These are phyloP conservation scores for Tricholauxania praeusta DNA, from an alignment of 2,888 invertebrate species.

Conservation along the genomic window DNA sequence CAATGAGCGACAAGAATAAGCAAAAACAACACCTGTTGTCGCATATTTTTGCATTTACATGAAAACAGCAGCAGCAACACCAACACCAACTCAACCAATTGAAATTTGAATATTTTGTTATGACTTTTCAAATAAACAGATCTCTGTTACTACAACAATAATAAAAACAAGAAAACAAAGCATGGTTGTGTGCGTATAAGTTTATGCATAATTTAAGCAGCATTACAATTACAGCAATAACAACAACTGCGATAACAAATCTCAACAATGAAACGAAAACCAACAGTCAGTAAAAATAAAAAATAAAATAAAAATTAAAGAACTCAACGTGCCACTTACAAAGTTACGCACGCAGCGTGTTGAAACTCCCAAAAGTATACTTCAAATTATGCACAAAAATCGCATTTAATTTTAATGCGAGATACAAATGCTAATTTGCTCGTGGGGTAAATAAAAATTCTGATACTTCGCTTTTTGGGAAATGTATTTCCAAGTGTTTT, in stretches of 20 bases:
- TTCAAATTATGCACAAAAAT: conserved; percentile 29
- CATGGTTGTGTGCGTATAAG: neutral
- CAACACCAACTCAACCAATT: neutral
- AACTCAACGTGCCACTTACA: too few relatives aligned
- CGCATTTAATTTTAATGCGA: conserved; percentile 21
- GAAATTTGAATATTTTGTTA: too few relatives aligned
- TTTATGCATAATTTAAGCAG: conserved; percentile 6
- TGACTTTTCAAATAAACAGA: too few relatives aligned
- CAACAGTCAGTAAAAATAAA: neutral
- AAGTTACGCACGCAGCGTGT: neutral
- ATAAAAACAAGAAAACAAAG: neutral
- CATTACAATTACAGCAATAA: neutral
- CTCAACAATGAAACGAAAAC: too few relatives aligned
- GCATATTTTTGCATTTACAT: neutral
- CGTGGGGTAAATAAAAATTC: neutral
- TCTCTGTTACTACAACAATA: neutral
- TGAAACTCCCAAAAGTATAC: neutral
- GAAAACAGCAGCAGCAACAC: neutral
- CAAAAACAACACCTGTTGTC: too few relatives aligned
- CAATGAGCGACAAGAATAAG: too few relatives aligned
- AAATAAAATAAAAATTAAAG: too few relatives aligned
- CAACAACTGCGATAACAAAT: neutral
- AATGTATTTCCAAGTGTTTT: too few relatives aligned
- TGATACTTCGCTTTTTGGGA: too few relatives aligned
- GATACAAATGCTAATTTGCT: conserved; percentile 22